Conservation (phyloP, 2,888 invertebrate genomes). For the Tipula unca region DNA sequence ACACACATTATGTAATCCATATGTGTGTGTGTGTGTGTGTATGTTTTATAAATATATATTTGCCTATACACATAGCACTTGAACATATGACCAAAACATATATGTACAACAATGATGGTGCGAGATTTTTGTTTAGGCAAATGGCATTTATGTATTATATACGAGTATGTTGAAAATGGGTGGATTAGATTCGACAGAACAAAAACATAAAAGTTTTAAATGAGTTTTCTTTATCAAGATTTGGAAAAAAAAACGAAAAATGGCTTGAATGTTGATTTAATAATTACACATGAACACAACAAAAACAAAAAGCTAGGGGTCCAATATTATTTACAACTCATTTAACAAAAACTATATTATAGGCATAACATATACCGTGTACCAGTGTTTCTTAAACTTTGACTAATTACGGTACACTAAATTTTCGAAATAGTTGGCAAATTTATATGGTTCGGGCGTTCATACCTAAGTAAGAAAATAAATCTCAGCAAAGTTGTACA, state of each 20-base stretch:
- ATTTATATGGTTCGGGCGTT: no score
- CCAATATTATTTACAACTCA: constrained; percentile 8
- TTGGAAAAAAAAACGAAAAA: not conserved
- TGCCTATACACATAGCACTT: not conserved
- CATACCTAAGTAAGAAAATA: no score
- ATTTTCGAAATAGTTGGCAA: no score
- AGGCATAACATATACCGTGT: not conserved
- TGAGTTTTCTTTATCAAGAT: constrained; percentile 14
- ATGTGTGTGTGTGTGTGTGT: no score
- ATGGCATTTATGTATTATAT: not conserved
- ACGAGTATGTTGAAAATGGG: not conserved
- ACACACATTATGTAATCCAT: not conserved
- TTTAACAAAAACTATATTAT: not conserved
- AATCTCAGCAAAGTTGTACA: no score
- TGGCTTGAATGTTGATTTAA: constrained; percentile 8
- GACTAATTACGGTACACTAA: no score
- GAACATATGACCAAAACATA: not conserved
- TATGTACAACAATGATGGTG: not conserved
- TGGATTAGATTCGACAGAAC: not conserved
- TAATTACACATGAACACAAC: not conserved
- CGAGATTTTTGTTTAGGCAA: not conserved
- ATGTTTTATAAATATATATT: not conserved
- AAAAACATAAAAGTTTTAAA: not conserved
- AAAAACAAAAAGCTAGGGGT: not conserved
- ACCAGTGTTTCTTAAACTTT: not conserved